Percentiles rank a stretch among this genome's conserved stretches.
Conservation (phyloP, 2,797 vertebrate genomes). For the Lophotriccus pileatus region DNA sequence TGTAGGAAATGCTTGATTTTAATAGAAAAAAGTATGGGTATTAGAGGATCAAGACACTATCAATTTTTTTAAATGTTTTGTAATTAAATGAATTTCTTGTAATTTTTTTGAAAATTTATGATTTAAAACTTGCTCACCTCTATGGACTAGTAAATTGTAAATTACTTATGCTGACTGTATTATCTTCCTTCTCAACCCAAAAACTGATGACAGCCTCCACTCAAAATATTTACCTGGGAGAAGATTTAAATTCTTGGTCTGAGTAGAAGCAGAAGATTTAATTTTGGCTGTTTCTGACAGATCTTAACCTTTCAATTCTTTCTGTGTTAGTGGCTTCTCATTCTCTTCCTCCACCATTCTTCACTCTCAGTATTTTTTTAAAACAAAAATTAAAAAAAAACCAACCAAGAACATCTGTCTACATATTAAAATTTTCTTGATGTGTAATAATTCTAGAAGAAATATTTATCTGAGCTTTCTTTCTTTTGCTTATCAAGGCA, state of each 20-base stretch:
- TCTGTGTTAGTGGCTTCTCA: not conserved
- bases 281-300: not conserved
- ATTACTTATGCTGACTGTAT: not conserved
- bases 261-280: not conserved
- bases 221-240: not conserved
- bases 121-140: not conserved
- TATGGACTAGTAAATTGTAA: not conserved
- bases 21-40: not conserved
- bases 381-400: not conserved
- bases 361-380: not conserved
- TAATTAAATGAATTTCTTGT: not conserved
- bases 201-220: not conserved
- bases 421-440: not conserved
- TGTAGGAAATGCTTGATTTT: not conserved
- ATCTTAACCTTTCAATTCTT: not conserved
- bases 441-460: not conserved
- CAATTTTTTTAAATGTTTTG: not conserved
- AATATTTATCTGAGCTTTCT: not conserved
- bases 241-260: not conserved
- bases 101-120: accelerated
- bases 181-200: not conserved
- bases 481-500: not conserved
- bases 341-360: not conserved
- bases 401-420: not conserved
- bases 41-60: not conserved